Conservation (phyloP, 2,797 vertebrate genomes). For the Fistularia commersonii region DNA sequence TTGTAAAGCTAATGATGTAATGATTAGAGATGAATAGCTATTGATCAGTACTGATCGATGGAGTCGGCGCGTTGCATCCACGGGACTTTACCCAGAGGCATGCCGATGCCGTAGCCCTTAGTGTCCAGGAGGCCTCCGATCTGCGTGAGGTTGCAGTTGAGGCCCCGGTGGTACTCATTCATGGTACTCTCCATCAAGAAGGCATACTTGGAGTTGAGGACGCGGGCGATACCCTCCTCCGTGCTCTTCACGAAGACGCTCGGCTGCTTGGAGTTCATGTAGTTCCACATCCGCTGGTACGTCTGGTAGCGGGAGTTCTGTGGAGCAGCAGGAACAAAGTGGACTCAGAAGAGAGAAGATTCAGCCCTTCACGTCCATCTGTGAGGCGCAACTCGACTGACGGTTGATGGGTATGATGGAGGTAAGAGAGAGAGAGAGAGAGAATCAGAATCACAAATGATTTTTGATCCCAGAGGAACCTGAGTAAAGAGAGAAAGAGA, state of each 20-base stretch:
- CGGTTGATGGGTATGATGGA: conserved; percentile 14
- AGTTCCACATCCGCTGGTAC: conserved; percentile 99
- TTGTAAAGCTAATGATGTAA: too few relatives aligned
- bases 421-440: conserved; percentile 3
- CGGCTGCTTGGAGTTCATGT: conserved; percentile 98
- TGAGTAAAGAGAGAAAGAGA: too few relatives aligned
- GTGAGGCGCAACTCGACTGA: conserved; percentile 21
- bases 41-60: too few relatives aligned
- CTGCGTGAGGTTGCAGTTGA: conserved; percentile 97
- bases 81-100: conserved; percentile 98
- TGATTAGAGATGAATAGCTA: too few relatives aligned
- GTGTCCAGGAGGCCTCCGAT: conserved; percentile 97
- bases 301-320: conserved; percentile 98
- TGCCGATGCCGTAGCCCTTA: conserved; percentile 98
- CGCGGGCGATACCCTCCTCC: conserved; percentile 93
- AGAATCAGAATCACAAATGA: too few relatives aligned
- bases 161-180: conserved; percentile 96
- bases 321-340: conserved; percentile 2
- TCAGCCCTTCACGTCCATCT: conserved; percentile 9
- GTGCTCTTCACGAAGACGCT: conserved; percentile 98
- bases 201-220: conserved; percentile 96
- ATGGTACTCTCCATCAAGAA: conserved; percentile 98
- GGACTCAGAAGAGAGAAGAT: neutral
- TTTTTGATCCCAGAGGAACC: too few relatives aligned
- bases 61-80: too few relatives aligned